These are phyloP conservation scores for Salvelinus alpinus DNA, from an alignment of 2,113 vertebrate species.

Conservation along the genomic window DNA sequence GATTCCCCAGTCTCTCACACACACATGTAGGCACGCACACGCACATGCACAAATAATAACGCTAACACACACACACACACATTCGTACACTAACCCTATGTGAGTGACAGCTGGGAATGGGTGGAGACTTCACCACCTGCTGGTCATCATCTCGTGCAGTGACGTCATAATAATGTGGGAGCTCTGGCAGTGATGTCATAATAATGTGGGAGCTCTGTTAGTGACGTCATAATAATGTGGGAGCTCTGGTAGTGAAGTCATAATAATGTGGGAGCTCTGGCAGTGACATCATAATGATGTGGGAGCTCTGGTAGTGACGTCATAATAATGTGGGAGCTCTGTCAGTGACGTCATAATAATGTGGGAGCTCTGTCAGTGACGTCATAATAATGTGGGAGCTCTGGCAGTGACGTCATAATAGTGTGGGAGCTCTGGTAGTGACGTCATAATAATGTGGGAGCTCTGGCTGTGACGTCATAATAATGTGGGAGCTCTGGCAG, in stretches of 20 bases:
- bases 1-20: conserved; percentile 6
- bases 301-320: no score
- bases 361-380: conserved; percentile 13
- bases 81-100: neutral
- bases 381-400: conserved; percentile 7
- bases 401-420: conserved; percentile 1
- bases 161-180: conserved; percentile 24
- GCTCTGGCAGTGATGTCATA: neutral
- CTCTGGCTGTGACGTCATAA: no score
- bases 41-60: neutral
- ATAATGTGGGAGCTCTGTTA: neutral
- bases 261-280: neutral
- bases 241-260: conserved; percentile 24
- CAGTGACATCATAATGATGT: neutral
- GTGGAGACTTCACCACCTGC: conserved; percentile 23
- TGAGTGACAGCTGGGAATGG: conserved; percentile 37
- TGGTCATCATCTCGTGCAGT: conserved; percentile 43
- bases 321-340: no score
- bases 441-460: no score
- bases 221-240: no score
- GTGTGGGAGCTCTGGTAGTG: no score
- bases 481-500: no score
- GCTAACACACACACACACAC: neutral
- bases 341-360: no score
- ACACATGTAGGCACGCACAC: conserved; percentile 17